Base-by-base conservation (phyloP, 2,797 vertebrate species). In the Gallinago solitaria region DNA sequence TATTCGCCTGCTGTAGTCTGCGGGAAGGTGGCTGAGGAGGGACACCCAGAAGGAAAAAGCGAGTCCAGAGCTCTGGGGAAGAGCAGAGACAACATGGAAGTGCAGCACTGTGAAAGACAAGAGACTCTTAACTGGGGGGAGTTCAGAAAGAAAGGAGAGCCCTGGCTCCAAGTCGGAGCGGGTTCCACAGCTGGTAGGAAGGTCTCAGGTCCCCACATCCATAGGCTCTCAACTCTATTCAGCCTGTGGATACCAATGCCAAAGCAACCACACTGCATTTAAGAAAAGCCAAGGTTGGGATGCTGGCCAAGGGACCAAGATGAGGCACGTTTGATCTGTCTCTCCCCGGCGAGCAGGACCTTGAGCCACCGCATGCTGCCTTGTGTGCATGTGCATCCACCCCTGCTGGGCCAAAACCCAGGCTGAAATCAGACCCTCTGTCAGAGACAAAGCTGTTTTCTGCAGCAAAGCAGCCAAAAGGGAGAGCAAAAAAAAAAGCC, bases 181-280 rank as follows among this genome's bases (percentile, higher is more conserved):
- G 24, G 15, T 65, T 41, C 43, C 43, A 65, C 20, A 25, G 21
- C 33, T n/a, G 65, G 15, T 54, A 41, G 47, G 73, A 85, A 87
- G 57, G 27, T 73, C 65, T 76, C 69, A 71, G 43, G 19, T 6
- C 27, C 30, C 28, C 12, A 7, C 80, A 75, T 6, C 41, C 24
- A 32, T 1, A 7, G 39, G 17, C 12, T 81, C 61, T 78, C 73
- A 50, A 41, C 5, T 53, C 53, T 24, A 41, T 83, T 45, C 32
- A 86, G 30, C 12, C 12, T 0, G 0, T 8, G 8, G 20, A 33
- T 5, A 13, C 0, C 0, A 41, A 59, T 53, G 77, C 24, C 77
- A 92, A 92, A 82, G 43, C 16, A 94, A 24, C 19, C 28, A 53
- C 6, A 9, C 3, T 27, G 47, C 23, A 41, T 39, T 65, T 45